A percentile compares a stretch with the other conserved stretches of the same genome.
phyloP scores from a whole-genome alignment of 1,140 invertebrate genomes.

The Micrasema longulum region DNA sequence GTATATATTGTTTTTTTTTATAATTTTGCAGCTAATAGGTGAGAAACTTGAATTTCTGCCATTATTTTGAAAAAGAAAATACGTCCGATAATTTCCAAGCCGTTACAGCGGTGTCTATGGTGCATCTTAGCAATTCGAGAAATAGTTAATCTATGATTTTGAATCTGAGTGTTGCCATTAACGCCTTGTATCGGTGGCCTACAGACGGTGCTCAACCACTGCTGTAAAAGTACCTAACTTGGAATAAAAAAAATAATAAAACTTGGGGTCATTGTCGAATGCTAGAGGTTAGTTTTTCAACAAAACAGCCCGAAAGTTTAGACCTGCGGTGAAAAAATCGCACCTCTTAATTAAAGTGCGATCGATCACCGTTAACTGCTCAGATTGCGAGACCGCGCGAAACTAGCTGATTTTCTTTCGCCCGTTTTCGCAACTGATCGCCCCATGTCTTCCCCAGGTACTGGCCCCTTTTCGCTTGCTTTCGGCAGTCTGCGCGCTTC shows the following conservation, averaged over 20 bases:
- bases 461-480: conserved; percentile 48
- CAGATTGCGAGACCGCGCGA: background rate
- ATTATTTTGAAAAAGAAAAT: background rate
- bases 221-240: conserved; percentile 48
- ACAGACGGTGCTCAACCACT: conserved; percentile 49
- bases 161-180: background rate
- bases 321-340: conserved; percentile 1
- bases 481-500: conserved; percentile 36
- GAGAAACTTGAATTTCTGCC: background rate
- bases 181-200: conserved; percentile 38
- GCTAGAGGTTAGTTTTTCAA: conserved; percentile 52
- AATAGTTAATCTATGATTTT: background rate
- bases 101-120: background rate
- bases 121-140: conserved; percentile 7
- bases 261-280: conserved; percentile 40
- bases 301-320: conserved; percentile 50
- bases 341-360: conserved; percentile 23
- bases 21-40: background rate
- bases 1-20: too few species aligned
- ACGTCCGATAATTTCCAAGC: background rate
- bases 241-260: background rate
- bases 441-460: conserved; percentile 48
- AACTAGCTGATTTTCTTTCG: background rate
- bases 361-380: background rate
- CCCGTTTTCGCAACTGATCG: conserved; percentile 23